Percentiles rank a stretch among this genome's conserved stretches.
Conservation (phyloP, 2,797 vertebrate genomes). For the Paratrypauchen microcephalus region DNA sequence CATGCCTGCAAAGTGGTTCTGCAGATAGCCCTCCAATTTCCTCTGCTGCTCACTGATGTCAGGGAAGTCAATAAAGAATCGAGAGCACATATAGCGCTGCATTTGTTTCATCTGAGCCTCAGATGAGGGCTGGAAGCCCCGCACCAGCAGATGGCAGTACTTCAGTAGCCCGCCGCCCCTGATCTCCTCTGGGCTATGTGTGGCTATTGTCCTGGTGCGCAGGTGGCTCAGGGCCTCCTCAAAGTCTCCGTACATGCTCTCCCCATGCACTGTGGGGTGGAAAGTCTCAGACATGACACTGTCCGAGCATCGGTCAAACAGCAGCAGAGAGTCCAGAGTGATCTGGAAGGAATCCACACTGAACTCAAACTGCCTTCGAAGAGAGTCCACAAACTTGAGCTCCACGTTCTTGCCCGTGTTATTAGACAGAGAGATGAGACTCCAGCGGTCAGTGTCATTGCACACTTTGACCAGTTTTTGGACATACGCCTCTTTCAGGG, state of each 20-base stretch:
- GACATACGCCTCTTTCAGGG: slow-evolving; percentile 91
- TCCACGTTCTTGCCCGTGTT: slow-evolving; percentile 97
- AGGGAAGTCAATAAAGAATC: slow-evolving; percentile 95
- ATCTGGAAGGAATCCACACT: slow-evolving; percentile 96
- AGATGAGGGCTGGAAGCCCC: slow-evolving; percentile 84
- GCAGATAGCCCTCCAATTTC: slow-evolving; percentile 90
- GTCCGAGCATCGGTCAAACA: slow-evolving; percentile 88
- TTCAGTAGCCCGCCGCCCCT: slow-evolving; percentile 91
- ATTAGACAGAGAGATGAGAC: slow-evolving; percentile 94
- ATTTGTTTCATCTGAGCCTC: slow-evolving; percentile 86
- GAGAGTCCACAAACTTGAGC: slow-evolving; percentile 91
- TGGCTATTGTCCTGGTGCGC: slow-evolving; percentile 84
- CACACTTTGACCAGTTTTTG: slow-evolving; percentile 97
- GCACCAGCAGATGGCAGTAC: slow-evolving; percentile 92
- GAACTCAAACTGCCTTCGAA: slow-evolving; percentile 94
- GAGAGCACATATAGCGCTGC: slow-evolving; percentile 96
- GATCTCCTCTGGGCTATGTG: slow-evolving; percentile 91
- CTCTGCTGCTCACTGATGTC: slow-evolving; percentile 89
- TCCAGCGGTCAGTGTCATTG: slow-evolving; percentile 92
- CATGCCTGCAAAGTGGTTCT: slow-evolving; percentile 92
- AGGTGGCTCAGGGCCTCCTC: slow-evolving; percentile 88
- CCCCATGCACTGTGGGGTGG: slow-evolving; percentile 89
- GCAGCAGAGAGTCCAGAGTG: slow-evolving; percentile 87
- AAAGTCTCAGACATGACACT: slow-evolving; percentile 90
- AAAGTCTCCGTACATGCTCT: slow-evolving; percentile 94